Evolutionary conservation across 2,888 invertebrate genomes (phyloP).

Genomic region (Sympetrum striolatum): DNA sequence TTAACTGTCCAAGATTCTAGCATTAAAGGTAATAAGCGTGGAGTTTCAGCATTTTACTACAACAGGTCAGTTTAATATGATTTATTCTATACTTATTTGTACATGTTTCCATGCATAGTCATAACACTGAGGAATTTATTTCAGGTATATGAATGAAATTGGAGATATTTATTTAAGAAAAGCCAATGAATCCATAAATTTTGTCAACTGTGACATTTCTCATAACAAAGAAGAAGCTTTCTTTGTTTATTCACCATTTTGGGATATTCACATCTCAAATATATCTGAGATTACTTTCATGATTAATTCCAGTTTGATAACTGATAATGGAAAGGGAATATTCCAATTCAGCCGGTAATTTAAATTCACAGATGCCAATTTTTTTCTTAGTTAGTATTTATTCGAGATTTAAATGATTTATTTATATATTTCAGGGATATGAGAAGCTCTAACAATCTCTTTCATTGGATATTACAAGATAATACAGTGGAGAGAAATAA

Average conservation of each 20-base stretch:
- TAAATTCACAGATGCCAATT: not conserved
- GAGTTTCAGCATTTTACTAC: constrained; percentile 84
- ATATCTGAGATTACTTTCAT: constrained; percentile 90
- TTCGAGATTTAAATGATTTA: not conserved
- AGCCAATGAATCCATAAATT: constrained; percentile 84
- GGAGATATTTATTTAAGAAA: constrained; percentile 87
- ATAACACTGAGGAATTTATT: not conserved
- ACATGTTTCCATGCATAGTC: not conserved
- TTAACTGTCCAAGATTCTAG: constrained; percentile 73
- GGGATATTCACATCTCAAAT: constrained; percentile 85
- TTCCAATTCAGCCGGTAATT: constrained; percentile 76
- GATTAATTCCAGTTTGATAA: constrained; percentile 83
- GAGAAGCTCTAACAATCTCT: constrained; percentile 94
- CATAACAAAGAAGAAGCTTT: constrained; percentile 83
- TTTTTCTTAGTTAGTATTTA: not conserved
- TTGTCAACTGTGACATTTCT: constrained; percentile 81
- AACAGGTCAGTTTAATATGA: constrained; percentile 60
- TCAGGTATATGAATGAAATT: constrained; percentile 79
- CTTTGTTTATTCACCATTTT: constrained; percentile 81
- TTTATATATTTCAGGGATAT: constrained; percentile 72
- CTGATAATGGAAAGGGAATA: constrained; percentile 87
- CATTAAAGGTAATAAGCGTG: constrained; percentile 81
- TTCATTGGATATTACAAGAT: constrained; percentile 91
- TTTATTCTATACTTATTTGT: not conserved
- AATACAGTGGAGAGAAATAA: constrained; percentile 85